Evolutionary conservation across 2,888 invertebrate species (phyloP), one percentile per base, ranked within the genome.

Genomic region (Oeneis ivallda): DNA sequence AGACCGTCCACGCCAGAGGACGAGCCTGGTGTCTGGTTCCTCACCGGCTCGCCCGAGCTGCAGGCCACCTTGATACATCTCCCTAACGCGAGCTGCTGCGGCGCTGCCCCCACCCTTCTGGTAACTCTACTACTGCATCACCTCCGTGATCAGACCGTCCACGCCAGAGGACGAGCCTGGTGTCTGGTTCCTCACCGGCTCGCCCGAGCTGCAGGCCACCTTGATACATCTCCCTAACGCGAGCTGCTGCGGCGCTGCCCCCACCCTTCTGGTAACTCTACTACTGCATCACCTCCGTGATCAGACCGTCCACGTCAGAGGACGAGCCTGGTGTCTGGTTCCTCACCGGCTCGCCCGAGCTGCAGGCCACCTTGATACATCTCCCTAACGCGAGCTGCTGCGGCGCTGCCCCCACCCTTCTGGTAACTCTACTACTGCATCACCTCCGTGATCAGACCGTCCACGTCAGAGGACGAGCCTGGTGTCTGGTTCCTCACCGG

Each of bases 281-380:
- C 13, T 37, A 0, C 13, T 5, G 5, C 5, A 41, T 11, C 11
- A 13, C 74, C 0, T 67, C 72, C 3, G 17, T 74, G 32, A 73
- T 79, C 1, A 74, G 75, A 4, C 64, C 68, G 13, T 72, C 74
- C 0, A 71, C 4, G 7, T 62, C 69, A 0, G 77, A 71, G 2
- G 81, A 80, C n/a, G 56, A 64, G 0, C 49, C 67, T 1, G 74
- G 72, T 0, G 6, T 54, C 0, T 77, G 74, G 73, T 74, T 75
- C 8, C 1, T 74, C 11, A 56, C 43, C 0, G 78, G 76, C 0
- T 61, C 72, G 0, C 62, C 69, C 1, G 79, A 77, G 19, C 56
- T 79, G 0, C 65, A 70, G 10, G 75, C 69, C 7, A 61, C 69
- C 1, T 41, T 76, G n/a, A 67, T 70, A 17, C 53, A 64, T 11